Conservation (phyloP, 2,888 invertebrate species). For the Acanthoscelides obtectus region DNA sequence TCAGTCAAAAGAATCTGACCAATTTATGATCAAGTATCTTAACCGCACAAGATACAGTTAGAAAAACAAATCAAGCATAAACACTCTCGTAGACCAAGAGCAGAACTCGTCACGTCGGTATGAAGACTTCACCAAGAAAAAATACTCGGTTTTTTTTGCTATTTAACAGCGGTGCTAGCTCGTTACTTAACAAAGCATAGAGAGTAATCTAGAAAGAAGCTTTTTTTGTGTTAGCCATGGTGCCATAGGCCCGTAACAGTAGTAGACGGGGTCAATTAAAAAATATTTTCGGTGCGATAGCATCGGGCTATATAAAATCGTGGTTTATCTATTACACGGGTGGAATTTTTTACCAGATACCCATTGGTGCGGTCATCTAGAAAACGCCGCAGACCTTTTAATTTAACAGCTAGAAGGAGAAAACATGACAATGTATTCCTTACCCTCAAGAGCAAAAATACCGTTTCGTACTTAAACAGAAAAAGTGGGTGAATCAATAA, state of each 20-base stretch:
- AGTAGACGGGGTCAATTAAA: not conserved
- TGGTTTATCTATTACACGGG: not conserved
- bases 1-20: no score
- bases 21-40: no score
- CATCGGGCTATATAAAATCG: not conserved
- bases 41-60: not conserved
- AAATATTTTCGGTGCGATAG: not conserved
- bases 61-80: not conserved
- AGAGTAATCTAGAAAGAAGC: not conserved
- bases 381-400: not conserved
- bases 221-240: not conserved
- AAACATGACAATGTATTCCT: no score
- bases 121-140: not conserved
- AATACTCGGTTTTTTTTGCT: not conserved
- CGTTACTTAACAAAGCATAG: not conserved
- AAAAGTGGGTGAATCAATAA: no score
- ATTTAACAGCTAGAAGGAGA: not conserved
- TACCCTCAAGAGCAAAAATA: no score
- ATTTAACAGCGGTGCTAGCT: not conserved
- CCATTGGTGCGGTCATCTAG: not conserved
- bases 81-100: not conserved
- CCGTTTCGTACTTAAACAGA: no score
- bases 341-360: not conserved
- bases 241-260: not conserved
- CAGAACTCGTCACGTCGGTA: not conserved